Evolutionary conservation across 2,113 vertebrate genomes (phyloP), one percentile per base, ranked within the genome.

Genomic region (Melanerpes formicivorus): DNA sequence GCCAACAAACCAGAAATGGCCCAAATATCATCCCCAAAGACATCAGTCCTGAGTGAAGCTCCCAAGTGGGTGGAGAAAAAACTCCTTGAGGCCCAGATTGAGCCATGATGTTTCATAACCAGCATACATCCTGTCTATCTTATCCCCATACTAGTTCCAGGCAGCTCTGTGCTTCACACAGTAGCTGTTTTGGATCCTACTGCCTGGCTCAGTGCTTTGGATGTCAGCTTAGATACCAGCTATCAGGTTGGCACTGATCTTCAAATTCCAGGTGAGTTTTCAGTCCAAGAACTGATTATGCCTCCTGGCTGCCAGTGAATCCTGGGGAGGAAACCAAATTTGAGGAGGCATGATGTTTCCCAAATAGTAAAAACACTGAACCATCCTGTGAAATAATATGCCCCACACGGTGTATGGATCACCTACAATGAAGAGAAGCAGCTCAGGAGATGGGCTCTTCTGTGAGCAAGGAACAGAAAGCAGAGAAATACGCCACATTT

Each of bases 101-200:
- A 60, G 25, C 18, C 13, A 17, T 7, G 17, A 42, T 10, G n/a
- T 13, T 34, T 26, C 40, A 60, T 42, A 71, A 42, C 21, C 0
- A 52, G 11, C 30, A 37, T 46, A 74, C 12, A 32, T 2, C 5
- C n/a, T 44, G 5, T 3, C 44, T 32, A 6, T 25, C 26, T 50
- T 44, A 63, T n/a, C 15, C 17, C 13, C 16, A 3, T 13, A 5
- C 16, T 80, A 29, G 11, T 22, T 74, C 34, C 44, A 84, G 58
- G 30, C 55, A 83, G 56, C 8, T 26, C 16, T 54, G 32, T 40
- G 48, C 59, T 87, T 22, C 44, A 37, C 9, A 16, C 23, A 13
- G 34, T 1, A 29, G 54, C 14, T 70, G 10, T 0, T 87, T 40
- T 44, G 29, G 11, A 65, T 84, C 10, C 50, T 6, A 0, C 0